Evolutionary conservation across 2,888 invertebrate species (phyloP), one percentile per base, ranked within the genome.

Genomic region (Lasioglossum malachurum): DNA sequence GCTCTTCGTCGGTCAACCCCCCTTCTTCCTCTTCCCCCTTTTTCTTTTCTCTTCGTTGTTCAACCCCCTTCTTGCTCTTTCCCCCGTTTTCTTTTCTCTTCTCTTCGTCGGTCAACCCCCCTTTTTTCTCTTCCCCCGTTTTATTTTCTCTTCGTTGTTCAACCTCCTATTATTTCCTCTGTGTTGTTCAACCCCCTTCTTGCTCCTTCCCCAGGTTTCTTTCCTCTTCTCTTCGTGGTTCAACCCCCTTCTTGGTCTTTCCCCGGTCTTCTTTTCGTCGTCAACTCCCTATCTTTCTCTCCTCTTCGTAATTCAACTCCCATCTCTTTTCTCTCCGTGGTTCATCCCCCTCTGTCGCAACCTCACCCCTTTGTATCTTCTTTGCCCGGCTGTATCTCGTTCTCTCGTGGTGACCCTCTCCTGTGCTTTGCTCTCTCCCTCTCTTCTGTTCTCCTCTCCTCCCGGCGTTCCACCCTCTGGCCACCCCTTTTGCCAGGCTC

Each of bases 311-410:
- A 23, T 8, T 23, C 7, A 49, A 16, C 23, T 23, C 2, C 23
- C 46, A 4, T 46, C 23, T 53, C 8, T 8, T 23, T 49, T 8
- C 23, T 53, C 19, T 23, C 23, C 53, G 53, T 23, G 53, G 23
- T 23, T 3, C 23, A 53, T 53, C 23, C 53, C 8, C 0, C 46
- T 23, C n/a, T 38, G 64, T n/a, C n/a, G 19, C 53, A 23, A 74
- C 64, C 64, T 77, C 80, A 64, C 49, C 71, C 80, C 82, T 90
- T 82, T 84, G 84, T 89, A 84, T 89, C 87, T 89, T 89, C 90
- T 89, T 86, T 46, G 12, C 84, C 14, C 49, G 49, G 49, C 60
- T 69, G 41, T 53, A 57, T 81, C 87, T 83, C 76, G 74, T 77
- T 83, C 79, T 74, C 75, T 76, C 87, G 71, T 87, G 91, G 89